Evolutionary conservation across 2,888 invertebrate species (phyloP).

Genomic region (Spodoptera littoralis): DNA sequence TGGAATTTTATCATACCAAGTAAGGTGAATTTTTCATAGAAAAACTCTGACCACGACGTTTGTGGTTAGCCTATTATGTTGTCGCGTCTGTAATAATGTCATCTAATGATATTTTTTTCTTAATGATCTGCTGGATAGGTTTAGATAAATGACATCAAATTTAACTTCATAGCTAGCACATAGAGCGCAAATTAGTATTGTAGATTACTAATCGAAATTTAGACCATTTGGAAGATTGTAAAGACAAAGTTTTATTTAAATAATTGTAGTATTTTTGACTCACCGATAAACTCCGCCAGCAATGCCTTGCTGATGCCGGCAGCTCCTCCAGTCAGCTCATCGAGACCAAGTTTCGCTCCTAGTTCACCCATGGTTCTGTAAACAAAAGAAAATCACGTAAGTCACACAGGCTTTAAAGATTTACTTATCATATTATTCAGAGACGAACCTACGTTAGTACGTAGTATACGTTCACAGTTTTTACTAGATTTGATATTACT

Average conservation of each 20-base stretch:
- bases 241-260: too few species aligned
- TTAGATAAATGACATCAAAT: not conserved
- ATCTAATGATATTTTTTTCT: too few species aligned
- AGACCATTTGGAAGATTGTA: too few species aligned
- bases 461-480: too few species aligned
- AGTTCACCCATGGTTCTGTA: slow-evolving; percentile 88
- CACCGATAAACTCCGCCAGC: slow-evolving; percentile 95
- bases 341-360: slow-evolving; percentile 90
- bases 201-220: too few species aligned
- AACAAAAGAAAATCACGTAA: slow-evolving; percentile 21
- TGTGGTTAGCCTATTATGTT: slow-evolving; percentile 21
- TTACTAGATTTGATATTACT: too few species aligned
- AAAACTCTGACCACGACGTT: slow-evolving; percentile 27
- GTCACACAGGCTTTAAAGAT: too few species aligned
- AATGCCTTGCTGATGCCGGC: slow-evolving; percentile 93
- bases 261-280: slow-evolving; percentile 20
- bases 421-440: too few species aligned
- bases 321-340: slow-evolving; percentile 92
- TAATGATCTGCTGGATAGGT: too few species aligned
- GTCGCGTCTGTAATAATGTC: slow-evolving; percentile 7
- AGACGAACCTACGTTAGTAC: too few species aligned
- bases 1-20: slow-evolving; percentile 44
- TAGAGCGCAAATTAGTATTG: too few species aligned
- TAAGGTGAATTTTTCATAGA: slow-evolving; percentile 38
- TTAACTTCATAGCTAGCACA: too few species aligned